Evolutionary conservation across 23 tunicate species (phyloP), one percentile per base, ranked within the genome.

Genomic region (Oikopleura dioica): DNA sequence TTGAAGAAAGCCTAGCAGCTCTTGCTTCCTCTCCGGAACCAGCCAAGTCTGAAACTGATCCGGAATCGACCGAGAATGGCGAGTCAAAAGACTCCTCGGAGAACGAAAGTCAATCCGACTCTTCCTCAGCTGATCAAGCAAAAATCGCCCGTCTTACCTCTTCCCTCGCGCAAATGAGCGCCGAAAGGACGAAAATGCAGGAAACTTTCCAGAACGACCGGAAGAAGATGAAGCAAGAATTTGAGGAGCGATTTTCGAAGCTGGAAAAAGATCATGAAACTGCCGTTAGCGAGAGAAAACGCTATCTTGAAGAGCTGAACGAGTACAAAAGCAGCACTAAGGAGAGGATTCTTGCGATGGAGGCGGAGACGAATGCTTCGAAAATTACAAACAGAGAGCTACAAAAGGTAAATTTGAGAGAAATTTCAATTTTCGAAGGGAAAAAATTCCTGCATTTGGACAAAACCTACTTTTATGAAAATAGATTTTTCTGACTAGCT

Each of bases 1-100:
- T 63, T 2, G 72, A 63, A 63, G 72, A 63, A 63, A 63, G 72
- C 33, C 26, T 63, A 28, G 72, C 72, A 4, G 72, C 72, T 12
- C n/a, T n/a, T n/a, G n/a, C n/a, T n/a, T n/a, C n/a, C n/a, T n/a
- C n/a, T n/a, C n/a, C n/a, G n/a, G n/a, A n/a, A n/a, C n/a, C n/a
- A n/a, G n/a, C n/a, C n/a, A 63, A 12, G 16, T 9, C 55, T 44
- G 55, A 44, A 44, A 16, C 16, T 44, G 16, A 44, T 44, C 9
- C 55, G 16, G 55, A 44, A 44, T 9, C 55, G 16, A 16, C 9
- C 9, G 55, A 44, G 16, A 44, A 44, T 44, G 55, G 16, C 9
- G 16, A 44, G 16, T 44, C 55, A 44, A 21, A 44, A 9, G 55
- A 21, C 55, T 21, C 9, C 55, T 44, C 55, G 55, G 55, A 44